Conservation (phyloP, 2,888 invertebrate genomes). For the Dexiosoma caninum region DNA sequence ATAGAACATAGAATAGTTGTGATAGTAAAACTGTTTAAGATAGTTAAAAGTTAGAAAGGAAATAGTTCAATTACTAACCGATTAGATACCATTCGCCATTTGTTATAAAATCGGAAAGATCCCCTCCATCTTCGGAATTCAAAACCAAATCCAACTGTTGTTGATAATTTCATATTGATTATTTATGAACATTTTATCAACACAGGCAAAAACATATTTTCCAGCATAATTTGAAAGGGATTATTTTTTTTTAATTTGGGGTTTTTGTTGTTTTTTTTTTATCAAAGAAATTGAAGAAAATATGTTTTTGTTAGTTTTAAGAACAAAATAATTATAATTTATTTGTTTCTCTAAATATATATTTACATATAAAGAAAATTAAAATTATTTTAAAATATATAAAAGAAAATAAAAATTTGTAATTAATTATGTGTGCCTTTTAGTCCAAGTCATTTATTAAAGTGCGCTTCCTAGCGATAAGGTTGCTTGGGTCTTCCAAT, state of each 20-base stretch:
- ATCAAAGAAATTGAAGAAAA: slow-evolving; percentile 59
- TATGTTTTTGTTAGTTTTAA: slow-evolving; percentile 61
- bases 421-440: not conserved
- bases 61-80: slow-evolving; percentile 80
- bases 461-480: not conserved
- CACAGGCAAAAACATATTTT: slow-evolving; percentile 64
- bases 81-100: slow-evolving; percentile 99
- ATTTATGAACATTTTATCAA: slow-evolving; percentile 62
- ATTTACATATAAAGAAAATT: not conserved
- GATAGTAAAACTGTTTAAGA: slow-evolving; percentile 24
- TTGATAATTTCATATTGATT: slow-evolving; percentile 62
- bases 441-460: too few relatives aligned
- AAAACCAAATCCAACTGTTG: slow-evolving; percentile 95
- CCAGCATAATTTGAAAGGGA: slow-evolving; percentile 27
- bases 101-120: slow-evolving; percentile 97
- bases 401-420: not conserved
- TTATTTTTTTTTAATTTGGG: slow-evolving; percentile 39
- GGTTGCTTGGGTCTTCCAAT: too few relatives aligned
- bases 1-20: slow-evolving; percentile 28
- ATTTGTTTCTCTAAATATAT: slow-evolving; percentile 7
- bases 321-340: slow-evolving; percentile 32
- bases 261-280: slow-evolving; percentile 43
- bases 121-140: slow-evolving; percentile 95
- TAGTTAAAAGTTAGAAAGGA: slow-evolving; percentile 38
- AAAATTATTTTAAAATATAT: too few relatives aligned